Conservation (phyloP, 2,888 invertebrate species). For the Drosophila niveifrons region DNA sequence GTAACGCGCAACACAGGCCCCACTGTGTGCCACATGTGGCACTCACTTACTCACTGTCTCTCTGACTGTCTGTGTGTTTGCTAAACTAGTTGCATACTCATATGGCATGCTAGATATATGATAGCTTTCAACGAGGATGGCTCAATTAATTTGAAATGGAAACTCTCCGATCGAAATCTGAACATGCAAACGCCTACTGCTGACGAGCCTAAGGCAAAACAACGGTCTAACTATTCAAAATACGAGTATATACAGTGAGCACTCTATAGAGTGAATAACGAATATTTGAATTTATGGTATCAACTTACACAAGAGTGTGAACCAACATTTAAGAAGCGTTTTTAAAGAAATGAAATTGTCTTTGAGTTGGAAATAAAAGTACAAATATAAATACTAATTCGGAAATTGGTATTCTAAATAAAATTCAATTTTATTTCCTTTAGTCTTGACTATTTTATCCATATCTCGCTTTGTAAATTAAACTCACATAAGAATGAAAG, state of each 20-base stretch:
- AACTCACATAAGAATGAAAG: too few relatives aligned
- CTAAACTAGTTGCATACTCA: neutral
- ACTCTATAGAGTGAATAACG: neutral
- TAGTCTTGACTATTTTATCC: too few relatives aligned
- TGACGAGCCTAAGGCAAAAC: neutral
- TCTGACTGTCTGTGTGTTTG: conserved; percentile 4
- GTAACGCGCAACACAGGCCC: conserved; percentile 23
- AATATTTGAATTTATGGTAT: neutral
- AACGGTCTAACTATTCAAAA: neutral
- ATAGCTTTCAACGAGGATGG: conserved; percentile 19
- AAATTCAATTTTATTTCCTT: too few relatives aligned
- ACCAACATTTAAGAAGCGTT: too few relatives aligned
- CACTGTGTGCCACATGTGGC: conserved; percentile 1
- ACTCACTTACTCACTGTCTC: neutral
- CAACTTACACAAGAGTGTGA: too few relatives aligned
- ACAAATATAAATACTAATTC: too few relatives aligned
- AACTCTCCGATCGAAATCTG: neutral
- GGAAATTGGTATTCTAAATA: too few relatives aligned
- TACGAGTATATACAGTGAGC: neutral
- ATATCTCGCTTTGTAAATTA: too few relatives aligned
- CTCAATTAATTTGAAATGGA: conserved; percentile 10
- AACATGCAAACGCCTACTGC: neutral
- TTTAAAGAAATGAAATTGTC: too few relatives aligned
- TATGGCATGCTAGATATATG: neutral
- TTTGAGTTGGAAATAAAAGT: too few relatives aligned